A percentile compares a stretch with the other conserved stretches of the same genome.
phyloP scores from a whole-genome alignment of 2,797 vertebrate species.

The Coracias cyanogaster region DNA sequence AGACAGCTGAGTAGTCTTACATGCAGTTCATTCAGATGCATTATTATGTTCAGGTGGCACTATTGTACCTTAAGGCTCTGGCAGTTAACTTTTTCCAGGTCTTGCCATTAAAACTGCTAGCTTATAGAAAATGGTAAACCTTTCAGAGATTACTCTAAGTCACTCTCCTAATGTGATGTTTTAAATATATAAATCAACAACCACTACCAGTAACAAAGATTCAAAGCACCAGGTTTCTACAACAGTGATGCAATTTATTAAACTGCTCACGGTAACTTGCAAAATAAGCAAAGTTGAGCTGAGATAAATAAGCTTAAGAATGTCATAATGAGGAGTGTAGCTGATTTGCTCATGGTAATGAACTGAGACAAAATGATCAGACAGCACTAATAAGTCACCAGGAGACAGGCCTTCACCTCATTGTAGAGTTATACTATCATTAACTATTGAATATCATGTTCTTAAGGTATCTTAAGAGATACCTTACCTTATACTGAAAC shows the following conservation, averaged over 20 bases:
- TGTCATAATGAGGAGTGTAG: background rate
- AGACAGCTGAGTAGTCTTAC: background rate
- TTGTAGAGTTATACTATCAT: background rate
- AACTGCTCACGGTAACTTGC: background rate
- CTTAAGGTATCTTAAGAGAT: background rate
- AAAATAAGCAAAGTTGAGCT: background rate
- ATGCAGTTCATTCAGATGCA: background rate
- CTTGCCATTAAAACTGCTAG: background rate
- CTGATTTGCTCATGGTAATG: background rate
- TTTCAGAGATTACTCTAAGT: background rate
- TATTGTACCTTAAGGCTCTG: background rate
- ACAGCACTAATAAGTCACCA: background rate
- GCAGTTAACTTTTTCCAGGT: background rate
- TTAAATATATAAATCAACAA: background rate
- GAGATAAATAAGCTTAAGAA: constrained; percentile 6
- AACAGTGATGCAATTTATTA: background rate
- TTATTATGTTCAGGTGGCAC: background rate
- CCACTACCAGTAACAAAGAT: background rate
- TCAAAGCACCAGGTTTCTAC: background rate
- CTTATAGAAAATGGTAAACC: background rate
- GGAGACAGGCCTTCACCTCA: background rate
- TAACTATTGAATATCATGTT: background rate
- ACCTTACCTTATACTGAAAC: background rate
- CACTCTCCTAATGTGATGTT: background rate
- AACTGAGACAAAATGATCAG: background rate